Evolutionary conservation across 1,140 invertebrate species (phyloP), one percentile per base, ranked within the genome.

Genomic region (Panagrolaimus sp.): DNA sequence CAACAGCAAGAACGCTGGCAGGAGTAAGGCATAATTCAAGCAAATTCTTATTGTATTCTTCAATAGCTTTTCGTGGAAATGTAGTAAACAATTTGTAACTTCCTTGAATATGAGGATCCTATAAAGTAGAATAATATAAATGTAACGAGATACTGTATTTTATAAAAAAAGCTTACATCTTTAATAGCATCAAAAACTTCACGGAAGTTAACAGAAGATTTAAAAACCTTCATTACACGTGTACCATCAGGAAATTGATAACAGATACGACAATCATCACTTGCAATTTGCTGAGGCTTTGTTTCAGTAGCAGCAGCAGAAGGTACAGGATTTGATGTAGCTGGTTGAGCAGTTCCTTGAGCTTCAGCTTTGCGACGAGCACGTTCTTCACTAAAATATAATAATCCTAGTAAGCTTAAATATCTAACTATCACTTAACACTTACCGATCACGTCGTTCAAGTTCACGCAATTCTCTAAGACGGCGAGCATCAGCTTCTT

Each of bases 1-100:
- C 51, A 27, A 57, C 51, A 27, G 51, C 51, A 16, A 57, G 51
- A 27, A 57, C 51, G 16, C 51, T 57, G 51, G 51, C 51, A 20
- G 51, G 51, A 27, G 51, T 57, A 57, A 57, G 51, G 20, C 51
- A 20, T 20, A 57, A 16, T 57, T 57, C 51, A 27, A 57, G 9
- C 9, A 57, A 27, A 20, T 57, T 57, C 51, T 57, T 57, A 27
- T 27, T 27, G 51, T 57, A 57, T 57, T 57, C 51, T 57, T 57
- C 51, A 16, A 57, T 57, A 27, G 51, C 13, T 16, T 57, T 57
- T 20, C 51, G 51, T 9, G 51, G 51, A 16, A 57, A 57, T 20
- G 51, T 57, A 5, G 20, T 20, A 16, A 57, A 57, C 4, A 57
- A 27, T 13, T 57, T 57, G 51, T 57, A 57, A 27, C 27, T 57